Base-by-base conservation (phyloP, 2,113 vertebrate species). In the Psittacara wagleri region DNA sequence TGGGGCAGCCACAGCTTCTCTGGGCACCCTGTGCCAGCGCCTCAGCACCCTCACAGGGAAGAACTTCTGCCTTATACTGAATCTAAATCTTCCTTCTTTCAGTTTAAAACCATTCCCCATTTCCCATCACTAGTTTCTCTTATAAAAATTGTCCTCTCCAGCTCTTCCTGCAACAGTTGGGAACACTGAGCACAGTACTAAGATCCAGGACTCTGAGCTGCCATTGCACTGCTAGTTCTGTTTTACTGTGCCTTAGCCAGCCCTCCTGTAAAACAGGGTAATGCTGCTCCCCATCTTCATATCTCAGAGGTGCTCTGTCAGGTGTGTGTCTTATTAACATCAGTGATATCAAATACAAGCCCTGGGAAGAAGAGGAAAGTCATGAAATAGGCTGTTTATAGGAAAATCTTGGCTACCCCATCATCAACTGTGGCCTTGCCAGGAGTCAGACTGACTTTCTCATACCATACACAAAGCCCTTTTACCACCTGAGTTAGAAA, bases 391-490 rank as follows among this genome's bases (percentile, higher is more conserved):
- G 9, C 3, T 61, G 24, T 19, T 62, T 29, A 8, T 17, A 68
- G 19, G 28, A 59, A 83, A 95, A 41, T 5, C 2, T 3, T 22
- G 46, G 41, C 22, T 28, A 22, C 22, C 2, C 9, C 49, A 41
- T 29, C 68, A 51, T 52, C 52, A 83, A 9, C 3, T 23, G 62
- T 16, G 41, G 13, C 17, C 13, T 86, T 29, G 1, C 37, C 80
- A 83, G 24, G 27, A 59, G 14, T 51, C 51, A 72, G 4, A 20
- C 1, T 72, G 49, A 52, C 27, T 35, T 7, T 41, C 44, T 49
- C 35, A 13, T 6, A 20, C 7, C n/a, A 11, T 23, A 20, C 25
- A 48, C 1, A 6, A 49, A 66, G 3, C 0, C 12, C 7, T 54
- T 52, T 35, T 37, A 49, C 17, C 16, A 37, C 13, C 13, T 31